These are phyloP conservation scores for Agonopterix subpropinquella DNA, from an alignment of 2,888 invertebrate species.

Conservation along the genomic window DNA sequence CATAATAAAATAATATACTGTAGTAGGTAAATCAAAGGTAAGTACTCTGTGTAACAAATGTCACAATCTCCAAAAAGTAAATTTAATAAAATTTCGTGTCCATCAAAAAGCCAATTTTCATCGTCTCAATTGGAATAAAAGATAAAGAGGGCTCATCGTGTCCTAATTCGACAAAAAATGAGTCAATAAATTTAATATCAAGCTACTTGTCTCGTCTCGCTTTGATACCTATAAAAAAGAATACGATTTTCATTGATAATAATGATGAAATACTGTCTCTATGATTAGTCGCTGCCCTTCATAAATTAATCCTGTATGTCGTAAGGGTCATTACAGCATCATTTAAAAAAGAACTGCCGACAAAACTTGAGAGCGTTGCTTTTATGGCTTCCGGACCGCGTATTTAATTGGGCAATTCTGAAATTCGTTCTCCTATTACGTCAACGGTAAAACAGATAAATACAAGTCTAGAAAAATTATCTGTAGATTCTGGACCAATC, in stretches of 20 bases:
- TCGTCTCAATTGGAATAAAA: not conserved
- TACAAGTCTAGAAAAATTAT: too few species aligned
- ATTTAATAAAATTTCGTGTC: not conserved
- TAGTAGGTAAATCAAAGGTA: too few species aligned
- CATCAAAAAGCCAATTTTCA: not conserved
- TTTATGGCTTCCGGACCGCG: slow-evolving; percentile 44
- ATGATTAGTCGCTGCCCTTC: slow-evolving; percentile 33
- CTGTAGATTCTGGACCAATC: too few species aligned
- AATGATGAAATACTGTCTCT: slow-evolving; percentile 34
- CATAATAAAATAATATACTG: too few species aligned
- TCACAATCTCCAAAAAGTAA: too few species aligned
- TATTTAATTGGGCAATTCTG: slow-evolving; percentile 8
- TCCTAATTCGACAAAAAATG: too few species aligned
- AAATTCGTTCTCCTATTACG: slow-evolving; percentile 1
- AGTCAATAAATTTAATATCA: too few species aligned
- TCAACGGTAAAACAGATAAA: too few species aligned
- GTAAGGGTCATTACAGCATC: slow-evolving; percentile 23
- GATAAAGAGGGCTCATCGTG: not conserved
- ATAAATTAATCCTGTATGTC: slow-evolving; percentile 43
- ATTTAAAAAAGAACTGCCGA: slow-evolving; percentile 39
- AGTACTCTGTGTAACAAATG: too few species aligned
- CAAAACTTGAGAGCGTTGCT: slow-evolving; percentile 35
- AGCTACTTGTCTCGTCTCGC: not conserved
- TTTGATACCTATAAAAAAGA: not conserved
- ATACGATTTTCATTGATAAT: slow-evolving; percentile 19